Evolutionary conservation across 2,113 vertebrate genomes (phyloP).

Genomic region (Nibea coibor): DNA sequence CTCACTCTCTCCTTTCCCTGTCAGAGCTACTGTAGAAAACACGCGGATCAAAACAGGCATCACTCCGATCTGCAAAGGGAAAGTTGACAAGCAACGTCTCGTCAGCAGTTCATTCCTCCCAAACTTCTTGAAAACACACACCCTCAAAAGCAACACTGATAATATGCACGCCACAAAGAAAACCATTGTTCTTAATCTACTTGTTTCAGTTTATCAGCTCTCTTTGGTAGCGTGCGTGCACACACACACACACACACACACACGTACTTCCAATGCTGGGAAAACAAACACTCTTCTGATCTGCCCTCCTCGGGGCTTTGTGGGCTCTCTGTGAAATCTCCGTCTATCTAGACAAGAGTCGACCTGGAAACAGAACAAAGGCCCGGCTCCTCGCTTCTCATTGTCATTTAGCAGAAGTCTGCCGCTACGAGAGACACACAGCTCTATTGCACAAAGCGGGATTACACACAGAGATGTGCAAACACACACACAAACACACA

Average conservation of each 20-base stretch:
- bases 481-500: conserved; percentile 3
- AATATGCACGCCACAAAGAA: conserved; percentile 45
- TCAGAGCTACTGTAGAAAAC: conserved; percentile 28
- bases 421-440: conserved; percentile 28
- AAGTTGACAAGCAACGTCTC: conserved; percentile 40
- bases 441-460: conserved; percentile 15
- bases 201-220: conserved; percentile 54
- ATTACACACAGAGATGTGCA: conserved; percentile 16
- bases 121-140: conserved; percentile 48
- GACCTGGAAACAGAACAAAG: conserved; percentile 70
- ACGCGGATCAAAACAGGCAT: conserved; percentile 40
- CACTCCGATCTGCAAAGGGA: conserved; percentile 27
- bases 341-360: conserved; percentile 63
- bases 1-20: conserved; percentile 6
- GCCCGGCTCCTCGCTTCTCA: conserved; percentile 26
- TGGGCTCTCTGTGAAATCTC: conserved; percentile 56
- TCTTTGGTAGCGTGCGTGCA: conserved; percentile 43
- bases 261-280: conserved; percentile 29
- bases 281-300: conserved; percentile 74
- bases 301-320: conserved; percentile 61
- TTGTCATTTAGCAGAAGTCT: conserved; percentile 53
- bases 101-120: conserved; percentile 52
- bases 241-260: conserved; percentile 11
- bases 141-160: conserved; percentile 34
- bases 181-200: conserved; percentile 65